Percentiles rank a stretch among this genome's conserved stretches.
phyloP scores from a whole-genome alignment of 2,797 vertebrate species.

The Epinephelus awoara region DNA sequence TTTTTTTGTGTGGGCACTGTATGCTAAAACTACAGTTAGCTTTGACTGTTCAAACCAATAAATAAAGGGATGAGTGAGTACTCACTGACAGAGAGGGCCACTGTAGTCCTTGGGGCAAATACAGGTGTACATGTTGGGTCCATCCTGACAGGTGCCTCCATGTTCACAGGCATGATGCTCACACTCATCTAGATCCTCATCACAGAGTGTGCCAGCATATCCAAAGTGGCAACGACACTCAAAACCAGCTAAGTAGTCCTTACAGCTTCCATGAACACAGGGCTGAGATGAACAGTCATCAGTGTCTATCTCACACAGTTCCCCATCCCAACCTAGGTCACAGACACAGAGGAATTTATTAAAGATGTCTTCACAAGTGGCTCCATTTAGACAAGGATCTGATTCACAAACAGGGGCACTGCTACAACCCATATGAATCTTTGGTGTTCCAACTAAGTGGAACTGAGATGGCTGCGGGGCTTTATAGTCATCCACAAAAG shows the following conservation, averaged over 20 bases:
- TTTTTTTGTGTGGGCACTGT: not conserved
- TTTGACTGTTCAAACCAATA: not conserved
- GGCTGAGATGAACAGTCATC: slow-evolving; percentile 90
- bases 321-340: slow-evolving; percentile 88
- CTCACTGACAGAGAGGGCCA: slow-evolving; percentile 90
- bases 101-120: slow-evolving; percentile 84
- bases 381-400: slow-evolving; percentile 88
- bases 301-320: slow-evolving; percentile 82
- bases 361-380: slow-evolving; percentile 90
- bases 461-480: slow-evolving; percentile 86
- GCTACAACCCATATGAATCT: slow-evolving; percentile 83
- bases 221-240: slow-evolving; percentile 90
- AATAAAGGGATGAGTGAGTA: slow-evolving; percentile 9
- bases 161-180: slow-evolving; percentile 87
- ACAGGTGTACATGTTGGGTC: slow-evolving; percentile 88
- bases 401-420: slow-evolving; percentile 86
- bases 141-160: slow-evolving; percentile 87
- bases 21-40: not conserved
- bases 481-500: slow-evolving; percentile 77
- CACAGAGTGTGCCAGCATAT: slow-evolving; percentile 87
- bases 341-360: slow-evolving; percentile 88
- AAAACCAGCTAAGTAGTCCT: slow-evolving; percentile 85
- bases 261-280: slow-evolving; percentile 89
- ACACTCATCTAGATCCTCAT: slow-evolving; percentile 89
- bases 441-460: slow-evolving; percentile 49